These are phyloP conservation scores for Cyphomyrmex costatus DNA, from an alignment of 1,140 invertebrate species.

Conservation along the genomic window DNA sequence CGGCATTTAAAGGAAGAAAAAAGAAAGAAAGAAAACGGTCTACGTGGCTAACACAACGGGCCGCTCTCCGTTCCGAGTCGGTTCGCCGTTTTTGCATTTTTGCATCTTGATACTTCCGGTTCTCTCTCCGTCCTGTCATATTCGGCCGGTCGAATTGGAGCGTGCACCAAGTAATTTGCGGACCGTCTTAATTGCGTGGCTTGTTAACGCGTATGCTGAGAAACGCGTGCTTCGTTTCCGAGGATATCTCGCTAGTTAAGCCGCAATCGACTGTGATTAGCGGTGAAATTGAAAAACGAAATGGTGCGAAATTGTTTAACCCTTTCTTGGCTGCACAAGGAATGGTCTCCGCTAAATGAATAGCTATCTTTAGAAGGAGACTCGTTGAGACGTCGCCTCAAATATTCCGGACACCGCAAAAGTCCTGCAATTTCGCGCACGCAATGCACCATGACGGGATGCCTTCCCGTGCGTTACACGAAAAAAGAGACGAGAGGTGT, in stretches of 20 bases:
- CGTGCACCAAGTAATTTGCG: constrained; percentile 55
- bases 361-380: neutral
- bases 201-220: constrained; percentile 48
- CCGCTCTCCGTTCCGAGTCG: constrained; percentile 45
- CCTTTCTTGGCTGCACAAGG: neutral
- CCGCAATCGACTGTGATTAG: constrained; percentile 7
- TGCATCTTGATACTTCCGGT: constrained; percentile 61
- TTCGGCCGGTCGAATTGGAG: constrained; percentile 54
- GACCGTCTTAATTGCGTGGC: constrained; percentile 55
- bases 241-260: neutral
- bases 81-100: constrained; percentile 58
- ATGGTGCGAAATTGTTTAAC: neutral
- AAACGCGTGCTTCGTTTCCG: constrained; percentile 29
- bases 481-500: constrained; percentile 11
- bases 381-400: neutral
- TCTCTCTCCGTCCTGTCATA: constrained; percentile 40
- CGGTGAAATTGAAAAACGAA: constrained; percentile 16
- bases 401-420: neutral
- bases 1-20: neutral
- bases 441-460: constrained; percentile 19
- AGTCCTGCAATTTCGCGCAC: constrained; percentile 20
- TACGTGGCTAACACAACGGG: constrained; percentile 27
- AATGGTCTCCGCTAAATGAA: neutral
- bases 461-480: neutral
- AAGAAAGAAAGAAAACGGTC: neutral